Conservation (phyloP, 2,888 invertebrate species). For the Himalopsyche kuldschensis region DNA sequence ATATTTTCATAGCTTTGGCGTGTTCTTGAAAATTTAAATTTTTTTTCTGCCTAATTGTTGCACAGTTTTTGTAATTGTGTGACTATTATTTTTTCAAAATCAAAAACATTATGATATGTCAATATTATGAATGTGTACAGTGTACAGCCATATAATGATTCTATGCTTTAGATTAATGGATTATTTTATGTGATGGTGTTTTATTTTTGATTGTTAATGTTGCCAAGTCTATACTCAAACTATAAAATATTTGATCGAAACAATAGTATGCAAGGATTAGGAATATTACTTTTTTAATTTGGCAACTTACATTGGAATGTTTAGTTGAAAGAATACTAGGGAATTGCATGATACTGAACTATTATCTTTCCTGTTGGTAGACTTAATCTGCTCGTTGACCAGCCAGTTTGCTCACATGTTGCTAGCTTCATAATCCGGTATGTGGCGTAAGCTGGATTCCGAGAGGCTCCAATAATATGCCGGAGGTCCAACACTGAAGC, state of each 20-base stretch:
- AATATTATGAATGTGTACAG: too few relatives aligned
- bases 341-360: background rate
- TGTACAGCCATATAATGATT: too few relatives aligned
- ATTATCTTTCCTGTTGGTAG: background rate
- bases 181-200: too few relatives aligned
- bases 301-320: background rate
- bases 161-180: too few relatives aligned
- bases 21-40: too few relatives aligned
- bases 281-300: background rate
- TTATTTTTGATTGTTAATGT: too few relatives aligned
- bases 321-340: background rate
- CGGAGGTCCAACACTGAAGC: slow-evolving; percentile 84
- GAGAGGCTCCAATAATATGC: slow-evolving; percentile 76
- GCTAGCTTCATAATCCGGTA: slow-evolving; percentile 74
- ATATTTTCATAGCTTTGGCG: too few relatives aligned
- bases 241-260: background rate
- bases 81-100: too few relatives aligned
- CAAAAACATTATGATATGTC: too few relatives aligned
- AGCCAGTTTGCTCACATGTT: slow-evolving; percentile 43
- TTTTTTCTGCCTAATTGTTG: too few relatives aligned
- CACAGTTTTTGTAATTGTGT: too few relatives aligned
- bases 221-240: background rate
- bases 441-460: slow-evolving; percentile 67
- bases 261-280: background rate
- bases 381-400: background rate